Evolutionary conservation across 1,140 invertebrate species (phyloP).

Genomic region (Trachymyrmex cornetzi): DNA sequence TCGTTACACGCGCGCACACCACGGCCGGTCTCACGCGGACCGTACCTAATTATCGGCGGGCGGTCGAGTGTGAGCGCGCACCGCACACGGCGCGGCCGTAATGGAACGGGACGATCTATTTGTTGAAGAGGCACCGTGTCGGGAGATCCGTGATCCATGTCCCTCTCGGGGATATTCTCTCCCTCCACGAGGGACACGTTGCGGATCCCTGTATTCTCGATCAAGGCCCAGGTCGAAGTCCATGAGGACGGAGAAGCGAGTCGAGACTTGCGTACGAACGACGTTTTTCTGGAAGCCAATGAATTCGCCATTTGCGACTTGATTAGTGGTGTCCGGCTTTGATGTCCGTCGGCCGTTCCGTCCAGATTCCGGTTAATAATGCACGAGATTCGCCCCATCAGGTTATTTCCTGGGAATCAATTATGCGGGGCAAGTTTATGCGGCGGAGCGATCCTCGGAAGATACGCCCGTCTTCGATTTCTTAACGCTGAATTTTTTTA

Average conservation of each 20-base stretch:
- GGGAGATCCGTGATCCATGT: conserved; percentile 68
- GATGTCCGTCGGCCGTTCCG: conserved; percentile 35
- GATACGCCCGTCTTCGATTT: conserved; percentile 11
- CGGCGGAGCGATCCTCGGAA: neutral
- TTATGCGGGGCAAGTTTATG: conserved; percentile 47
- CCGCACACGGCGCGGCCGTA: conserved; percentile 70
- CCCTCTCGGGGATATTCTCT: conserved; percentile 33
- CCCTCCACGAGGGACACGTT: neutral
- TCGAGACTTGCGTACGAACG: conserved; percentile 29
- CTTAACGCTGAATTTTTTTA: conserved; percentile 30
- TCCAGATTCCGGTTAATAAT: conserved; percentile 58
- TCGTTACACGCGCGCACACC: conserved; percentile 69
- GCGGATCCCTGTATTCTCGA: neutral
- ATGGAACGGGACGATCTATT: conserved; percentile 73
- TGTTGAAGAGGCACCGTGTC: conserved; percentile 64
- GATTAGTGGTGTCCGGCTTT: conserved; percentile 49
- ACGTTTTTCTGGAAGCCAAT: conserved; percentile 44
- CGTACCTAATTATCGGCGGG: conserved; percentile 75
- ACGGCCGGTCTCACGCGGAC: conserved; percentile 63
- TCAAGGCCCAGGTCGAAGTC: neutral
- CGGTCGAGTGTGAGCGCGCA: conserved; percentile 66
- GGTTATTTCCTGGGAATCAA: conserved; percentile 55
- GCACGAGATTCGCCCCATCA: conserved; percentile 44
- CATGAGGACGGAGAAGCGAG: neutral
- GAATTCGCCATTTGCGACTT: conserved; percentile 43